Conservation (phyloP, 2,888 invertebrate genomes). For the Cryptus armator region DNA sequence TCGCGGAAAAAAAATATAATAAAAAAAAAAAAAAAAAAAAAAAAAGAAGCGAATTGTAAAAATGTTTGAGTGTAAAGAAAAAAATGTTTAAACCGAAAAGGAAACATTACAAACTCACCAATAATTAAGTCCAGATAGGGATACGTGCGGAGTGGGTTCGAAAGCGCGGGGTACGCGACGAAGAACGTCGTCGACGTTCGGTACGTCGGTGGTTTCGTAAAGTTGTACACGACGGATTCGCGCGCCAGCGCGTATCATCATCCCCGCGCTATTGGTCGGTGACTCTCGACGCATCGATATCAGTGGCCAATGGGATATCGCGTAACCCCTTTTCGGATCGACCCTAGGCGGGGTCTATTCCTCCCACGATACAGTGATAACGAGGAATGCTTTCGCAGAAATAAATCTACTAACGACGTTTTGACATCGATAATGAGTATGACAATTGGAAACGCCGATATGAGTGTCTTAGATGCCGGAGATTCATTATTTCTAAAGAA, state of each 20-base stretch:
- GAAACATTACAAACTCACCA: conserved; percentile 81
- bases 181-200: conserved; percentile 86
- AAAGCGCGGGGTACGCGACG: conserved; percentile 83
- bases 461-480: not conserved
- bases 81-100: conserved; percentile 57
- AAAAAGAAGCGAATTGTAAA: conserved; percentile 17
- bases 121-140: conserved; percentile 84
- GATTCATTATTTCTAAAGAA: conserved; percentile 18
- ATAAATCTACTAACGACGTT: conserved; percentile 62
- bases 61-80: conserved; percentile 2
- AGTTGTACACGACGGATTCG: conserved; percentile 72
- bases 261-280: conserved; percentile 77
- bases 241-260: conserved; percentile 85
- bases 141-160: conserved; percentile 82
- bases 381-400: conserved; percentile 69
- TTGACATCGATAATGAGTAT: conserved; percentile 63
- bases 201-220: conserved; percentile 70
- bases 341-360: conserved; percentile 82
- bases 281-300: conserved; percentile 86
- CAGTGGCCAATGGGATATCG: conserved; percentile 78
- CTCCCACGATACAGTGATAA: conserved; percentile 70
- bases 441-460: conserved; percentile 27
- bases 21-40: conserved; percentile 7
- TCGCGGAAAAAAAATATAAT: not conserved
- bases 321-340: conserved; percentile 80